Evolutionary conservation across 2,797 vertebrate genomes (phyloP).

Genomic region (Benthosema pterotum): DNA sequence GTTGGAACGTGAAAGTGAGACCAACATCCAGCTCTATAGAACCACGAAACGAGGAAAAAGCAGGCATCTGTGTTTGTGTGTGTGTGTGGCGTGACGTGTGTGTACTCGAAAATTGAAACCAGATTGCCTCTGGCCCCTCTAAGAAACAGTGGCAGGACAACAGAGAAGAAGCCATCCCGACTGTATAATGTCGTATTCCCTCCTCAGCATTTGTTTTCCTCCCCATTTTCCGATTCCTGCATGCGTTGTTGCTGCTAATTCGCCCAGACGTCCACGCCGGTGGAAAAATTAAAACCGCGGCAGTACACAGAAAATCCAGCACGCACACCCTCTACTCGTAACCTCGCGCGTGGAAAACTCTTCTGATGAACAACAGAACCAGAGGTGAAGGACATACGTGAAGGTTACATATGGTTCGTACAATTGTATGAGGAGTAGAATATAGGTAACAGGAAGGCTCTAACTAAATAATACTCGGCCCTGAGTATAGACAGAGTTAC

Average conservation of each 20-base stretch:
- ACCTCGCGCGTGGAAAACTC: no score
- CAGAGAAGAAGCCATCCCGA: slow-evolving; percentile 21
- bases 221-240: not conserved
- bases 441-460: no score
- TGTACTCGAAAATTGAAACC: slow-evolving; percentile 64
- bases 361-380: no score
- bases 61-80: slow-evolving; percentile 29
- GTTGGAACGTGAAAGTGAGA: slow-evolving; percentile 47
- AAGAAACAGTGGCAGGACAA: slow-evolving; percentile 43
- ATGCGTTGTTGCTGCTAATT: not conserved
- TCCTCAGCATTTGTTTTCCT: slow-evolving; percentile 1
- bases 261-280: slow-evolving; percentile 34
- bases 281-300: slow-evolving; percentile 38
- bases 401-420: no score
- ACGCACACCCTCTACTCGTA: no score
- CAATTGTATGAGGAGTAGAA: no score
- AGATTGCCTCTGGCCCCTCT: slow-evolving; percentile 33
- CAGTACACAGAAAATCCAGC: slow-evolving; percentile 23
- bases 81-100: slow-evolving; percentile 30
- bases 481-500: no score
- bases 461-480: no score
- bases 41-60: slow-evolving; percentile 53
- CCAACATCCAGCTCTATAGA: slow-evolving; percentile 28
- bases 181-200: slow-evolving; percentile 29
- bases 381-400: no score